Base-by-base conservation (phyloP, 2,797 vertebrate species). In the Hozukius guyotensis region DNA sequence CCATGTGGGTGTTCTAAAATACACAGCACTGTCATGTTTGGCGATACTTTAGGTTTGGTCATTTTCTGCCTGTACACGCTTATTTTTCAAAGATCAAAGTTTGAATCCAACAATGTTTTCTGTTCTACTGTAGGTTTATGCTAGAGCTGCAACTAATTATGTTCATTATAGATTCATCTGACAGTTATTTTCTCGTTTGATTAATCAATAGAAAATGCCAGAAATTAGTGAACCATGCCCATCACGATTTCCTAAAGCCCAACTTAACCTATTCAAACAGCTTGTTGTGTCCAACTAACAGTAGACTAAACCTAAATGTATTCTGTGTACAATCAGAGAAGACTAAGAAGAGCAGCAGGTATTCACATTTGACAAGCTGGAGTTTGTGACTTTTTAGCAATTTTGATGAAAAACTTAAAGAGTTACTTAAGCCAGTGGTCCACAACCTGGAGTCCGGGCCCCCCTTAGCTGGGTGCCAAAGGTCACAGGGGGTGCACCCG, bases 1-100 rank as follows among this genome's bases (percentile, higher is more conserved):
- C 34, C 55, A n/a, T 36, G 86, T 80, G 79, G 75, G 24, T 57
- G 75, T 49, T 57, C 61, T 61, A 55, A 81, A 71, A 27, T 55
- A 64, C 75, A 22, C 27, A 22, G 55, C 46, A 31, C 46, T 29
- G 70, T 34, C 57, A 73, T 59, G 13, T 34, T 52, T 24, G 49
- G 20, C 2, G 68, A 14, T 78, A 16, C 61, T 32, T 38, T 32
- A n/a, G n/a, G 13, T 29, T 38, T 46, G 27, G 24, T 67, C 2
- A 29, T 66, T 71, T 71, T 70, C 27, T 27, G 34, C 16, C 52
- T 6, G 2, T 16, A 18, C 14, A 42, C 4, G 32, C 4, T 36
- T 24, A 5, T 14, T 46, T 36, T 61, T 34, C 1, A 42, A 42
- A 42, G 2, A 6, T 25, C 6, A 59, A 16, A 57, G 8, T 22